phyloP scores from a whole-genome alignment of 2,888 invertebrate genomes.

The Spilosoma lubricipeda region DNA sequence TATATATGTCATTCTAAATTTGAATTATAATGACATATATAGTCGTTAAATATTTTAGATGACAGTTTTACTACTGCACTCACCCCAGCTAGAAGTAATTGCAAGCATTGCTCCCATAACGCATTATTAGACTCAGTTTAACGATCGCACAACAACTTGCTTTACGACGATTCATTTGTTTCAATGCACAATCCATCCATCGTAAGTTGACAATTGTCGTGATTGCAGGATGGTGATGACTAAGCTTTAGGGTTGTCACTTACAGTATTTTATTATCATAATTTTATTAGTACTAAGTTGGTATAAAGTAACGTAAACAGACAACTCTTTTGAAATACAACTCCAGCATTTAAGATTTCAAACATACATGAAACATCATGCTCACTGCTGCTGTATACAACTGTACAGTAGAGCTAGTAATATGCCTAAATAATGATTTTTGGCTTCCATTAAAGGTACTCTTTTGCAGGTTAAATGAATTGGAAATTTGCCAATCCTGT shows the following conservation, averaged over 20 bases:
- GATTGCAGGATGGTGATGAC: constrained; percentile 70
- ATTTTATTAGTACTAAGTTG: not conserved
- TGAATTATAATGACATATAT: not conserved
- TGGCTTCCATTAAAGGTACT: too few relatives aligned
- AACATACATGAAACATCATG: too few relatives aligned
- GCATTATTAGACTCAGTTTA: constrained; percentile 67
- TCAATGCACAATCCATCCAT: constrained; percentile 74
- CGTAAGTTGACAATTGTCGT: constrained; percentile 59
- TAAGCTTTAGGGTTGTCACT: constrained; percentile 39
- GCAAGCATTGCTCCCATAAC: constrained; percentile 18
- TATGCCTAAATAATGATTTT: too few relatives aligned
- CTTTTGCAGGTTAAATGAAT: too few relatives aligned
- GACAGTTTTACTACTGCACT: constrained; percentile 6
- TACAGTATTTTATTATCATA: not conserved
- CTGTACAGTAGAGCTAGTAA: too few relatives aligned
- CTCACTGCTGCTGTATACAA: too few relatives aligned
- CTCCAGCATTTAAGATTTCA: too few relatives aligned
- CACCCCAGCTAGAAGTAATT: constrained; percentile 30
- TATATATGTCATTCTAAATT: not conserved
- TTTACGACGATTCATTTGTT: constrained; percentile 84
- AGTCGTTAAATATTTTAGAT: not conserved
- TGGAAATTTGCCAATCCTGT: too few relatives aligned
- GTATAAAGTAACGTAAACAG: not conserved
- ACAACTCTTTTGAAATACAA: too few relatives aligned
- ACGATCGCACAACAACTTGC: constrained; percentile 74